Conservation (phyloP, 2,888 invertebrate genomes). For the Agrotis ipsilon region DNA sequence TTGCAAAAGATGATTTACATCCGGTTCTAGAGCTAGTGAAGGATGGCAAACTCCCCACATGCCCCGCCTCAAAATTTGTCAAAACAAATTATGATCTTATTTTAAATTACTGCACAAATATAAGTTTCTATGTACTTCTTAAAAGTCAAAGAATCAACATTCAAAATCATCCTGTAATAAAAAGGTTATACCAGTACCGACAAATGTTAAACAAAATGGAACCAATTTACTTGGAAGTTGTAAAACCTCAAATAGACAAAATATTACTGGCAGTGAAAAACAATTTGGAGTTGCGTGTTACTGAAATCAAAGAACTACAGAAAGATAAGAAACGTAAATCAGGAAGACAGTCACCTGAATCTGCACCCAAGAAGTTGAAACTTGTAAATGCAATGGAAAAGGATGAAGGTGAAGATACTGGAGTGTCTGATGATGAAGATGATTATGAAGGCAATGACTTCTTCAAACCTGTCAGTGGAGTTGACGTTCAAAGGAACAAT, state of each 20-base stretch:
- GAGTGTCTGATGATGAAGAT: conserved; percentile 86
- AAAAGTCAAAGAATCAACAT: conserved; percentile 94
- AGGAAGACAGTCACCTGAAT: conserved; percentile 71
- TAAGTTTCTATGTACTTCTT: conserved; percentile 96
- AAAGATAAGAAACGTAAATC: conserved; percentile 80
- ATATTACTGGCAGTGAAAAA: conserved; percentile 91
- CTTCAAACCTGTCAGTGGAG: conserved; percentile 70
- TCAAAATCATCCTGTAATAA: conserved; percentile 97
- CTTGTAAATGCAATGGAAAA: conserved; percentile 82
- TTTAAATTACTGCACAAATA: conserved; percentile 96
- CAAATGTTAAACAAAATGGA: conserved; percentile 94
- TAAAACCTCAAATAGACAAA: conserved; percentile 93
- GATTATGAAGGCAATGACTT: conserved; percentile 84
- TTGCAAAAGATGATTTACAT: conserved; percentile 92
- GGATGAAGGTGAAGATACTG: conserved; percentile 85
- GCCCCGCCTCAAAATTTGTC: conserved; percentile 93
- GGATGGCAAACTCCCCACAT: conserved; percentile 92
- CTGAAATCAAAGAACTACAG: conserved; percentile 68
- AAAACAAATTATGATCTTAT: conserved; percentile 93
- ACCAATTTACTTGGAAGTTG: conserved; percentile 92
- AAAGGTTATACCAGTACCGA: conserved; percentile 95
- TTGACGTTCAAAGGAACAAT: conserved; percentile 69
- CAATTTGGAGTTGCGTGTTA: conserved; percentile 79
- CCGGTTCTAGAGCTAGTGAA: conserved; percentile 93
- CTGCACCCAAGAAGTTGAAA: conserved; percentile 83